These are phyloP conservation scores for Trachelus tabidus DNA, from an alignment of 2,888 invertebrate genomes.

Conservation along the genomic window DNA sequence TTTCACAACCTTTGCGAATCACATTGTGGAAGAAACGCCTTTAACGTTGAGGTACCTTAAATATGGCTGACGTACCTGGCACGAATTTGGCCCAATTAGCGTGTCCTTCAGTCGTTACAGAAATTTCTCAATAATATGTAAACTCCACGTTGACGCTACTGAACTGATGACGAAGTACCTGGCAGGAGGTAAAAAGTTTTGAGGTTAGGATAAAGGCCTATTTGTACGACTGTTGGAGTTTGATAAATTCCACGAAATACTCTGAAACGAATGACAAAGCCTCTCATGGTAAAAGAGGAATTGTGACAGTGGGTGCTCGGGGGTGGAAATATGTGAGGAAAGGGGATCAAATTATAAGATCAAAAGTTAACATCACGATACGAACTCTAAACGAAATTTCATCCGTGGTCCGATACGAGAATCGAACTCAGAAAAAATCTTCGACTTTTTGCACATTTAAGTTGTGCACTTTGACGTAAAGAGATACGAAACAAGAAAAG, in stretches of 20 bases:
- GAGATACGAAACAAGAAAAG: not conserved
- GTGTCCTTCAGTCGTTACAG: not conserved
- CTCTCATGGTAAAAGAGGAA: not conserved
- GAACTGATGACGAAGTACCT: not conserved
- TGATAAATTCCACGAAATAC: not conserved
- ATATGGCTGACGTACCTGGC: not conserved
- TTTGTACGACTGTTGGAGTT: not conserved
- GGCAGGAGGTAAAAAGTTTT: not conserved
- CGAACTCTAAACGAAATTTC: no score
- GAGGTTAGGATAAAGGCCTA: not conserved
- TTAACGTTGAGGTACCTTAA: not conserved
- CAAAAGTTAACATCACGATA: not conserved
- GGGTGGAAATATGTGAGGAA: not conserved
- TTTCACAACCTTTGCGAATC: not conserved
- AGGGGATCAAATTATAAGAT: not conserved
- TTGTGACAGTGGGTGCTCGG: not conserved
- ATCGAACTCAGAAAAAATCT: not conserved
- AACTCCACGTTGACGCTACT: not conserved
- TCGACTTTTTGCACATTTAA: not conserved
- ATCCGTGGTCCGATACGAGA: not conserved
- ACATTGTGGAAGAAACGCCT: not conserved
- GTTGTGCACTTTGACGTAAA: not conserved
- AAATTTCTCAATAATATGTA: not conserved
- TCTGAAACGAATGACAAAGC: not conserved
- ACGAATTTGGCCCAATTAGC: not conserved